A percentile compares a stretch with the other conserved stretches of the same genome.
Conservation (phyloP, 2,888 invertebrate genomes). For the Volucella bombylans region DNA sequence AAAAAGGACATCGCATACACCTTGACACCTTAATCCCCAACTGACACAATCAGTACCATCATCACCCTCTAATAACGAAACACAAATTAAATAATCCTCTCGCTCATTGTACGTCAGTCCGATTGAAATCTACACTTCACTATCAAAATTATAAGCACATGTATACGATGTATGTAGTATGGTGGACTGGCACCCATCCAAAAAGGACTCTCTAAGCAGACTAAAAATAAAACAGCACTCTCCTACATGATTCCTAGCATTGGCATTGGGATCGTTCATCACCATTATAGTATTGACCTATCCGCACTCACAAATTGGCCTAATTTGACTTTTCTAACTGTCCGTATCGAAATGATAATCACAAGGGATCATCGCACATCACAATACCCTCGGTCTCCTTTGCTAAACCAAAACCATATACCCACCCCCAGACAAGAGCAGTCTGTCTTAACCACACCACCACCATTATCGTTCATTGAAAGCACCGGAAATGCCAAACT, state of each 20-base stretch:
- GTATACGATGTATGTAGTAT: neutral
- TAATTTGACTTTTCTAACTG: constrained; percentile 75
- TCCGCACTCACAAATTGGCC: constrained; percentile 75
- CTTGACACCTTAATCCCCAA: constrained; percentile 41
- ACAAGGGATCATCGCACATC: constrained; percentile 75
- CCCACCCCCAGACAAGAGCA: constrained; percentile 32
- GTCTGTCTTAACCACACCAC: neutral
- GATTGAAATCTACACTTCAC: constrained; percentile 69
- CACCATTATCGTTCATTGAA: constrained; percentile 63
- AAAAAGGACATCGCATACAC: constrained; percentile 14
- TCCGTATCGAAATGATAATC: constrained; percentile 76
- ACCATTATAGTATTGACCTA: constrained; percentile 73
- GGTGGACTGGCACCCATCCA: constrained; percentile 2
- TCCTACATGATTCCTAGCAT: constrained; percentile 39
- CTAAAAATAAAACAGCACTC: constrained; percentile 20
- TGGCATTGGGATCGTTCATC: constrained; percentile 51
- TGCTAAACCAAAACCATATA: constrained; percentile 8
- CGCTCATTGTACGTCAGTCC: constrained; percentile 19
- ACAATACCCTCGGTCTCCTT: constrained; percentile 33
- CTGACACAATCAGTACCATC: constrained; percentile 35
- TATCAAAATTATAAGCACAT: constrained; percentile 51
- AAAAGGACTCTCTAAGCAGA: neutral
- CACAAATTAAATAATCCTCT: constrained; percentile 71
- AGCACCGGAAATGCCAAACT: constrained; percentile 63
- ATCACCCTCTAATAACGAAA: constrained; percentile 46